These are phyloP conservation scores for Tenthredo livida DNA, from an alignment of 2,888 invertebrate genomes.

Conservation along the genomic window DNA sequence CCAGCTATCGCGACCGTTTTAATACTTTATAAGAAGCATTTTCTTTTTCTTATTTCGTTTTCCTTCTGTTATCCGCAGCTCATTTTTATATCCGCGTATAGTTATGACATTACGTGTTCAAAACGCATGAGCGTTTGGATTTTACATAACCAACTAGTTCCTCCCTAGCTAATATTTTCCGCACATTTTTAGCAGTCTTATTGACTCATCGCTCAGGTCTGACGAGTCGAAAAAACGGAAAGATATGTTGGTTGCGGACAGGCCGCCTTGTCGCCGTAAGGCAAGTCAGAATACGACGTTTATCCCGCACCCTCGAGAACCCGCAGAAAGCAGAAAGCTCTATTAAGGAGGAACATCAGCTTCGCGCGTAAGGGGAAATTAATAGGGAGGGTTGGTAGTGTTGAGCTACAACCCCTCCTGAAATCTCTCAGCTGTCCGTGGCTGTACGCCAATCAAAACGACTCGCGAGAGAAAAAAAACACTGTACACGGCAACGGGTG, in stretches of 20 bases:
- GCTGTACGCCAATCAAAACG: no score
- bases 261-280: background rate
- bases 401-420: no score
- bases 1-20: background rate
- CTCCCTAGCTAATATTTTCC: background rate
- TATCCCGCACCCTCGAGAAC: background rate
- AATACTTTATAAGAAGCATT: background rate
- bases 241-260: background rate
- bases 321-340: background rate
- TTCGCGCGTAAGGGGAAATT: no score
- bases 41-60: background rate
- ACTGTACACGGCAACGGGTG: no score
- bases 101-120: background rate
- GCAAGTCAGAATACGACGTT: background rate
- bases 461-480: no score
- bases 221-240: background rate
- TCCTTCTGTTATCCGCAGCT: background rate
- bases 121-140: background rate
- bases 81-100: background rate
- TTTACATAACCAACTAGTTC: background rate
- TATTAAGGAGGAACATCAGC: no score
- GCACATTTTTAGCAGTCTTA: background rate
- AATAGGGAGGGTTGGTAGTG: no score
- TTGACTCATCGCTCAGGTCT: background rate
- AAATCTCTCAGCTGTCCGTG: no score